Conservation (phyloP, 1,140 invertebrate species). For the Pseudomyrmex cubaensis region DNA sequence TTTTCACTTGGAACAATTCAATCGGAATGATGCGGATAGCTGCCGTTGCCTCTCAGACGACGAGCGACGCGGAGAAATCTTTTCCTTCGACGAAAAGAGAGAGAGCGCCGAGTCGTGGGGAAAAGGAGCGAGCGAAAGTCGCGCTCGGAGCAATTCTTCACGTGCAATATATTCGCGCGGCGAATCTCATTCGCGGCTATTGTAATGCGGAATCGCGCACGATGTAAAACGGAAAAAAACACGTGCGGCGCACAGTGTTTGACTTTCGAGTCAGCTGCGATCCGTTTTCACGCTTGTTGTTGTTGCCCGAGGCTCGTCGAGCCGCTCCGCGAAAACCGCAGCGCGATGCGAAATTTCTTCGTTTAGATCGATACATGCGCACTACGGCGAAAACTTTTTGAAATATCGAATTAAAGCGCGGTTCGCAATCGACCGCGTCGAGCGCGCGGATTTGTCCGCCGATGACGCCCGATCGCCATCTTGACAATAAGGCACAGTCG, state of each 20-base stretch:
- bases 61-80: not conserved
- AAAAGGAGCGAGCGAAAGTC: not conserved
- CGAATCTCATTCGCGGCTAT: not conserved
- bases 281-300: not conserved
- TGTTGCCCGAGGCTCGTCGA: conserved; percentile 1
- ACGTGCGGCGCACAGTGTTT: too few species aligned
- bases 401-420: conserved; percentile 12
- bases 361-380: not conserved
- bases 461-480: too few species aligned
- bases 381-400: not conserved
- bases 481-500: too few species aligned
- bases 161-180: not conserved
- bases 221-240: too few species aligned
- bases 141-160: not conserved
- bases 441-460: too few species aligned
- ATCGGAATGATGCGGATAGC: too few species aligned
- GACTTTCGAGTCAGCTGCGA: too few species aligned
- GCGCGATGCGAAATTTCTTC: not conserved
- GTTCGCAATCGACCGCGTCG: not conserved
- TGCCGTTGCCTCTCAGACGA: too few species aligned
- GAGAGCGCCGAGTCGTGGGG: not conserved
- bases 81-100: not conserved
- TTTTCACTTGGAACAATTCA: too few species aligned
- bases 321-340: not conserved
- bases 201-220: too few species aligned